Percentiles rank a stretch among this genome's conserved stretches.
phyloP scores from a whole-genome alignment of 2,113 vertebrate genomes.

The Centropus bengalensis region DNA sequence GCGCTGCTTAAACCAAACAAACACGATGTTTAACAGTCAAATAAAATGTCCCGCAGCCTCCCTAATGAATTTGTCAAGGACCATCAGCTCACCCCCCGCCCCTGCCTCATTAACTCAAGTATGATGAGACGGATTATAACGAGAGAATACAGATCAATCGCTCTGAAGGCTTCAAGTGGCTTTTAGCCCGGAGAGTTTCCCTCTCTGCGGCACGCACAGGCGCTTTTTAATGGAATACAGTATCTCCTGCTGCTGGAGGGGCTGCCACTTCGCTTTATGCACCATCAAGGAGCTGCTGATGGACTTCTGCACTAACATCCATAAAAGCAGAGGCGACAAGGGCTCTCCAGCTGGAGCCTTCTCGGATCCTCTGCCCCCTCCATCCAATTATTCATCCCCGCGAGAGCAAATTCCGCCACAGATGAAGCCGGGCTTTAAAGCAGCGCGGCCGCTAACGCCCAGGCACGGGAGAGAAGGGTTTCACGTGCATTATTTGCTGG shows the following conservation, averaged over 20 bases:
- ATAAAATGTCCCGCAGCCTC: slow-evolving; percentile 83
- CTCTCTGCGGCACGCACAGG: slow-evolving; percentile 33
- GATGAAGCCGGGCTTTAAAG: slow-evolving; percentile 45
- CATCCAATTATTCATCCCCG: slow-evolving; percentile 83
- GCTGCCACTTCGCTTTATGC: slow-evolving; percentile 68
- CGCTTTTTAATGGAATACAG: slow-evolving; percentile 66
- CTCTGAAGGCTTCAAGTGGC: slow-evolving; percentile 79
- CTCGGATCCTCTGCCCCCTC: slow-evolving; percentile 55
- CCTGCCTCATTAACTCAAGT: slow-evolving; percentile 86
- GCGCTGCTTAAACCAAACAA: slow-evolving; percentile 81
- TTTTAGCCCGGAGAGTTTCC: slow-evolving; percentile 78
- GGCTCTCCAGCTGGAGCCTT: slow-evolving; percentile 79
- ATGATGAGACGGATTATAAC: slow-evolving; percentile 83
- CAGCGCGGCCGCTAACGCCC: slow-evolving; percentile 1
- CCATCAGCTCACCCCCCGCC: slow-evolving; percentile 79
- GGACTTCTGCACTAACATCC: slow-evolving; percentile 76
- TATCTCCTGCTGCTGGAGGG: slow-evolving; percentile 68
- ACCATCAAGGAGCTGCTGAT: slow-evolving; percentile 74
- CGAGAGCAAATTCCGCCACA: slow-evolving; percentile 63
- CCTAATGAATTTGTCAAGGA: slow-evolving; percentile 86
- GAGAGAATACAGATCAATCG: slow-evolving; percentile 82
- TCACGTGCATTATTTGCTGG: slow-evolving; percentile 74
- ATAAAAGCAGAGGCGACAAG: slow-evolving; percentile 80
- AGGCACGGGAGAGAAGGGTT: not conserved
- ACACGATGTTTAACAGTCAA: slow-evolving; percentile 82